Base-by-base conservation (phyloP, 1,140 invertebrate species). In the Scaptomyza graminum region DNA sequence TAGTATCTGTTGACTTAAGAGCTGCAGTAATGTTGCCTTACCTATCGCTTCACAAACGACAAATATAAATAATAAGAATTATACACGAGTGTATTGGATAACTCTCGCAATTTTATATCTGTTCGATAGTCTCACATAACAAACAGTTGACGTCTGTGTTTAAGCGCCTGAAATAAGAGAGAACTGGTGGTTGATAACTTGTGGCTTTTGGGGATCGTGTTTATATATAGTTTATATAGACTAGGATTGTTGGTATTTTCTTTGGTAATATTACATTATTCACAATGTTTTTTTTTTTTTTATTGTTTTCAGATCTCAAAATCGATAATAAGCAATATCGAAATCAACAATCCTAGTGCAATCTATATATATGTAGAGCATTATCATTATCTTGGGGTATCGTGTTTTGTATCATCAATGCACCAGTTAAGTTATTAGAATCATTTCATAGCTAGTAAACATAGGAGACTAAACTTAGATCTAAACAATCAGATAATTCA, bases 141-240 rank as follows among this genome's bases (percentile, higher is more conserved):
- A 75, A 78, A 78, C 51, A 62, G 76, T 76, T 67, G 72, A 79
- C 82, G 75, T 88, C 79, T 83, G 87, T 90, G 74, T 79, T 90
- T 90, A 91, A 91, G 80, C 90, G 90, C 90, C 94, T 94, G 94
- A 94, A 94, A 94, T 93, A 94, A 92, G 94, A 93, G 91, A 91
- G 85, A 94, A 94, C 94, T 94, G 94, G 93, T 94, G 94, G 94
- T 94, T 94, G 94, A 94, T 94, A 93, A 93, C 76, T 90, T 84
- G 85, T 90, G 75, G 76, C 70, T 81, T 76, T 70, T 76, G 72
- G 66, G 68, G 68, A 77, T 82, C 79, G 73, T 76, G 61, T 74
- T 66, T 76, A 67, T 62, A 87, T 68, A 70, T 64, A 67, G 64
- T 43, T 28, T 78, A 64, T 37, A 47, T 22, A 43, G 50, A 54